A percentile compares a stretch with the other conserved stretches of the same genome.
Conservation (phyloP, 2,113 vertebrate genomes). For the Hystrix cristata region DNA sequence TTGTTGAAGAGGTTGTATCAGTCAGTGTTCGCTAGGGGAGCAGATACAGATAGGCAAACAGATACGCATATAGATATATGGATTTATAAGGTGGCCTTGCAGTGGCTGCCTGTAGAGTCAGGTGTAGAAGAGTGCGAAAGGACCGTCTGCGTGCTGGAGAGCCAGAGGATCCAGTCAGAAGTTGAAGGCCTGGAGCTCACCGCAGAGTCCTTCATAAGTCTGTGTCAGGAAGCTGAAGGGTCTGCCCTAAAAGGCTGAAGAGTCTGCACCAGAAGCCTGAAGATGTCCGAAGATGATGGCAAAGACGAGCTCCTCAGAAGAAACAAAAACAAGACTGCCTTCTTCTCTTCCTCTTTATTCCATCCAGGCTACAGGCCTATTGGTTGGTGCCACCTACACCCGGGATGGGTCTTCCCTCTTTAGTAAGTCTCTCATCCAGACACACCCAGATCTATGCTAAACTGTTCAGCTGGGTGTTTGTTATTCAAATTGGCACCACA, state of each 20-base stretch:
- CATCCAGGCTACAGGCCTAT: not conserved
- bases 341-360: not conserved
- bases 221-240: not conserved
- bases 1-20: not conserved
- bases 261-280: not conserved
- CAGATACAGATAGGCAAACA: not conserved
- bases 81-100: not conserved
- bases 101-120: not conserved
- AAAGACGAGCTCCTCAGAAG: not conserved
- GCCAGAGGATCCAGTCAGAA: not conserved
- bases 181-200: not conserved
- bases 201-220: not conserved
- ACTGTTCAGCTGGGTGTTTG: not conserved
- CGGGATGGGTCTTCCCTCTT: not conserved
- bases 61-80: not conserved
- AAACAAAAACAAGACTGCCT: not conserved
- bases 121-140: not conserved
- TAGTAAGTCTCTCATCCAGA: not conserved
- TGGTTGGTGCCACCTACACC: not conserved
- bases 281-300: not conserved
- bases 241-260: not conserved
- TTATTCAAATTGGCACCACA: not conserved
- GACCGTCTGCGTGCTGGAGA: not conserved
- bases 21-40: not conserved
- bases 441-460: not conserved